These are phyloP conservation scores for Hyposoter dolosus DNA, from an alignment of 2,888 invertebrate species.

Conservation along the genomic window DNA sequence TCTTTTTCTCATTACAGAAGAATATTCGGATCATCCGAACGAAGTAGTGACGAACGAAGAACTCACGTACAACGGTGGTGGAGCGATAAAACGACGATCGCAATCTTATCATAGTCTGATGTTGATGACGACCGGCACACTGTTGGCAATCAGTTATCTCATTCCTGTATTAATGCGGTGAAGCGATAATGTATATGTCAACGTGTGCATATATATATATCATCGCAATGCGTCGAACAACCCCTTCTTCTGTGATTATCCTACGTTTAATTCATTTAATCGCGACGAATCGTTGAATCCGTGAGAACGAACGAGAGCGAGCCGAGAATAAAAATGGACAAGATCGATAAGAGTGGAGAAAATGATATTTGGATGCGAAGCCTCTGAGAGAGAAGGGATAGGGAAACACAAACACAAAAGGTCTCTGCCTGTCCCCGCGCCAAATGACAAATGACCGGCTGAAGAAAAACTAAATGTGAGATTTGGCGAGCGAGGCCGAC, in stretches of 20 bases:
- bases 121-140: slow-evolving; percentile 77
- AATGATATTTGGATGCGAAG: neutral
- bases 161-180: slow-evolving; percentile 82
- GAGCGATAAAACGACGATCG: slow-evolving; percentile 74
- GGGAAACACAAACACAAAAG: slow-evolving; percentile 32
- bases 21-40: slow-evolving; percentile 95
- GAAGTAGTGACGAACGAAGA: slow-evolving; percentile 97
- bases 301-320: slow-evolving; percentile 30
- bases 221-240: slow-evolving; percentile 79
- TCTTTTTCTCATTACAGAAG: slow-evolving; percentile 86
- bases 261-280: slow-evolving; percentile 84
- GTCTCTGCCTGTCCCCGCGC: slow-evolving; percentile 69
- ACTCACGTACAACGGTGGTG: slow-evolving; percentile 90
- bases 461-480: slow-evolving; percentile 50
- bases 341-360: slow-evolving; percentile 47
- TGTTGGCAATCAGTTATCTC: slow-evolving; percentile 77
- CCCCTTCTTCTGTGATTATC: slow-evolving; percentile 85
- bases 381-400: neutral
- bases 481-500: slow-evolving; percentile 26
- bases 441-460: slow-evolving; percentile 70
- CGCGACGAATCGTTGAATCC: slow-evolving; percentile 68
- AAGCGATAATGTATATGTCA: slow-evolving; percentile 77
- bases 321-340: slow-evolving; percentile 22
- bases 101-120: slow-evolving; percentile 72
- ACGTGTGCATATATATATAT: slow-evolving; percentile 57